Evolutionary conservation across 2,888 invertebrate genomes (phyloP).

Genomic region (Callinectes sapidus): DNA sequence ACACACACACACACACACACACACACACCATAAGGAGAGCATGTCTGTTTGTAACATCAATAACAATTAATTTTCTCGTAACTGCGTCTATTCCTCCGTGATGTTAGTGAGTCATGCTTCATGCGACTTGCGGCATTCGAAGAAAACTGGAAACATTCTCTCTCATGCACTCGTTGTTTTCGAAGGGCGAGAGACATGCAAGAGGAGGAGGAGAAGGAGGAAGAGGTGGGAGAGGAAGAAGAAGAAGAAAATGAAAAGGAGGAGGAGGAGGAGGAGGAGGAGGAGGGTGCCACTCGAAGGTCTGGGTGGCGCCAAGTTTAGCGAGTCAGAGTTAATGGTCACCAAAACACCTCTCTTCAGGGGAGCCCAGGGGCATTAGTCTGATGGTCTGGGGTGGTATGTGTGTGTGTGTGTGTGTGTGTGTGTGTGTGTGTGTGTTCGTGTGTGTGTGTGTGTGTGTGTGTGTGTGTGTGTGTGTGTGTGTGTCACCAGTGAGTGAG

Average conservation of each 20-base stretch:
- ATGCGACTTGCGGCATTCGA: constrained; percentile 28
- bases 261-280: constrained; percentile 40
- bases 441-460: constrained; percentile 31
- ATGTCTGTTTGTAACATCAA: not conserved
- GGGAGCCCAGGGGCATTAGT: constrained; percentile 31
- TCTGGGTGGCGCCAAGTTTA: constrained; percentile 26
- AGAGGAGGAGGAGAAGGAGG: constrained; percentile 23
- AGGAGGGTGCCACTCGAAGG: constrained; percentile 22
- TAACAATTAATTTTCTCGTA: not conserved
- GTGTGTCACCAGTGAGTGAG: not conserved
- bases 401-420: constrained; percentile 36
- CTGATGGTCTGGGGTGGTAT: constrained; percentile 30
- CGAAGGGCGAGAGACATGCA: constrained; percentile 17
- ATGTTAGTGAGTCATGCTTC: constrained; percentile 30
- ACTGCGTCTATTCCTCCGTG: constrained; percentile 5
- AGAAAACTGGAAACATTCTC: constrained; percentile 11
- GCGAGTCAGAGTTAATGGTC: constrained; percentile 4
- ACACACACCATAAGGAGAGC: not conserved
- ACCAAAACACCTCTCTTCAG: constrained; percentile 51
- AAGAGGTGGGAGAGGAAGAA: not conserved
- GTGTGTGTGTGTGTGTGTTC: constrained; percentile 31
- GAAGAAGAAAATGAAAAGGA: not conserved
- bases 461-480: constrained; percentile 28
- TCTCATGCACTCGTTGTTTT: constrained; percentile 11
- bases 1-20: not conserved